Base-by-base conservation (phyloP, 1,140 invertebrate species). In the Hypothenemus hampei region DNA sequence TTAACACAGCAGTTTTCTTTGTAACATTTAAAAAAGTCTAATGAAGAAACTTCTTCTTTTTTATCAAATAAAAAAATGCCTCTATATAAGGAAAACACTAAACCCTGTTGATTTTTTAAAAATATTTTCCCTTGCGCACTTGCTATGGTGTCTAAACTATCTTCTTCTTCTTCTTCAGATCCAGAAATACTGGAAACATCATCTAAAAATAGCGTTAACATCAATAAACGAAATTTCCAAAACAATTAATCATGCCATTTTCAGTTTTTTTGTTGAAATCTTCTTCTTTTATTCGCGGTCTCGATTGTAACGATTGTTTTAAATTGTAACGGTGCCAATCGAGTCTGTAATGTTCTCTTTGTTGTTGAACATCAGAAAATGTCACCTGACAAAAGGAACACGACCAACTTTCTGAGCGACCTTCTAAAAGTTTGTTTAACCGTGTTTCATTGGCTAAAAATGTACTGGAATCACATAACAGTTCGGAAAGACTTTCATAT, bases 121-220 rank as follows among this genome's bases (percentile, higher is more conserved):
- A 86, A 87, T 0, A 87, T 78, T 69, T 87, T 84, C 3, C 84
- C 81, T 64, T 81, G 81, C 29, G 79, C 78, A 4, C 77, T 75
- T 6, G 77, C 74, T 59, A 78, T 75, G 26, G 77, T 64, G 58
- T 82, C 80, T 10, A 74, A 77, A n/a, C 67, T 67, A 22, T 76
- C 74, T 4, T 69, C 73, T 7, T 76, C 74, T 40, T 77, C 73
- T 10, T 76, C 74, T 49, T 77, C 73, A 4, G 78, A 78, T 15
- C 84, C 86, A 3, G 86, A 89, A 56, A 87, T 81, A 72, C 86
- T 89, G 3, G 86, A 88, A 33, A 86, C 75, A 65, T 86, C 84
- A 70, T 82, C 84, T 83, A 60, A 5, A 61, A 61, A 43, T 31
- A 31, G 26, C 26, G 13, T 13, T 31, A 31, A 31, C 13, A 5